A percentile compares a stretch with the other conserved stretches of the same genome.
Conservation (phyloP, 2,888 invertebrate species). For the Pristionchus mayeri region DNA sequence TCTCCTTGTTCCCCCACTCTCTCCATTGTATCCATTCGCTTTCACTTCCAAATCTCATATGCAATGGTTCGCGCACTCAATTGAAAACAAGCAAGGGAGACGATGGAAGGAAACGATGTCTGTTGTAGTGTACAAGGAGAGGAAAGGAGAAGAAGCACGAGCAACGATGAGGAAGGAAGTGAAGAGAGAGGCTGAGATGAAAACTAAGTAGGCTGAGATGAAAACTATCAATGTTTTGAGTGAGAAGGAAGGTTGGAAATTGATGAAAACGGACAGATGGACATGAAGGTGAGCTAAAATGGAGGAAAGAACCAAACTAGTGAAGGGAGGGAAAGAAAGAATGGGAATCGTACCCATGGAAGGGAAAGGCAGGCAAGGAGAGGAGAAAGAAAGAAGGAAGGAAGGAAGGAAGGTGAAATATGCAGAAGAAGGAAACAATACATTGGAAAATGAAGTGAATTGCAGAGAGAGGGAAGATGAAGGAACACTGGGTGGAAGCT, state of each 20-base stretch:
- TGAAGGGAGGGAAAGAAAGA: background rate
- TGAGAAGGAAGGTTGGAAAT: background rate
- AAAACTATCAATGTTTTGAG: background rate
- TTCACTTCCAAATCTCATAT: background rate
- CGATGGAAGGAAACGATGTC: too few relatives aligned
- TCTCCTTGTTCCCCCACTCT: background rate
- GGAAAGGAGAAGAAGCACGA: slow-evolving; percentile 17
- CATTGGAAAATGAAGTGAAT: background rate
- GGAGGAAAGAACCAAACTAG: background rate
- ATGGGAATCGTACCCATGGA: background rate
- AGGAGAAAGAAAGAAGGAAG: background rate
- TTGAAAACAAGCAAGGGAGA: slow-evolving; percentile 18
- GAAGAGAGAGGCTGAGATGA: background rate
- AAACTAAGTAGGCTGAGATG: background rate
- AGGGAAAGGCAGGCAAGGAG: background rate
- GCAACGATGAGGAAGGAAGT: background rate
- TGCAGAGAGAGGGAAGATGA: background rate
- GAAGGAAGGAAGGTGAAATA: background rate
- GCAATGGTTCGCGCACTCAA: background rate
- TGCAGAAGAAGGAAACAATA: background rate
- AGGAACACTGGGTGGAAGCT: slow-evolving; percentile 38
- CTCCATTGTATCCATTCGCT: background rate
- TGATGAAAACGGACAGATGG: background rate
- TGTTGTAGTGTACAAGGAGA: too few relatives aligned
- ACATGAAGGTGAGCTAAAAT: too few relatives aligned